A percentile compares a stretch with the other conserved stretches of the same genome.
Evolutionary conservation across 1,140 invertebrate genomes (phyloP).

Genomic region (Holotrichia oblita): DNA sequence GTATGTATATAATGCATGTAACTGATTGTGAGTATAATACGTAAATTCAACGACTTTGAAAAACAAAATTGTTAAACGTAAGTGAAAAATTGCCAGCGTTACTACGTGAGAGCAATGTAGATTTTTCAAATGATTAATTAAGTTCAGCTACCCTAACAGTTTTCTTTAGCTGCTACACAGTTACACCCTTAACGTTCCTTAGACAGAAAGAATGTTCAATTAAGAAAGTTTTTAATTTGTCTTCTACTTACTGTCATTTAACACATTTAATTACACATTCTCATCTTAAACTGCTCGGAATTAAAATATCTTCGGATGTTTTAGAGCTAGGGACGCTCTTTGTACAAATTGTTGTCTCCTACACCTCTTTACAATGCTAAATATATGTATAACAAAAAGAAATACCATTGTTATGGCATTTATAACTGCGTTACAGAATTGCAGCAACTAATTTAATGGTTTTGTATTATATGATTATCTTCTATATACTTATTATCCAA

Average conservation of each 20-base stretch:
- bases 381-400: too few relatives aligned
- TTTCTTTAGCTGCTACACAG: slow-evolving; percentile 10
- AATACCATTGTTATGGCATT: too few relatives aligned
- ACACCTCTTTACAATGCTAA: too few relatives aligned
- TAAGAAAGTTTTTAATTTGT: slow-evolving; percentile 39
- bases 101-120: slow-evolving; percentile 36
- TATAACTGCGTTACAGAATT: too few relatives aligned
- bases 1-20: too few relatives aligned
- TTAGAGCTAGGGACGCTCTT: background rate
- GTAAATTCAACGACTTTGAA: background rate
- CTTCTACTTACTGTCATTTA: slow-evolving; percentile 38
- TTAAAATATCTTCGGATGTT: slow-evolving; percentile 8
- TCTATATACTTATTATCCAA: too few relatives aligned
- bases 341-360: background rate
- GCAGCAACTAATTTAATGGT: too few relatives aligned
- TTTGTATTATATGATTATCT: too few relatives aligned
- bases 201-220: slow-evolving; percentile 38
- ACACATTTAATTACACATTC: slow-evolving; percentile 36
- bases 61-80: background rate
- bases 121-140: slow-evolving; percentile 38
- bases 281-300: background rate
- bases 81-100: background rate
- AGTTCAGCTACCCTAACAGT: slow-evolving; percentile 38
- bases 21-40: too few relatives aligned
- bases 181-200: background rate